Evolutionary conservation across 2,888 invertebrate species (phyloP).

Genomic region (Leptothorax acervorum): DNA sequence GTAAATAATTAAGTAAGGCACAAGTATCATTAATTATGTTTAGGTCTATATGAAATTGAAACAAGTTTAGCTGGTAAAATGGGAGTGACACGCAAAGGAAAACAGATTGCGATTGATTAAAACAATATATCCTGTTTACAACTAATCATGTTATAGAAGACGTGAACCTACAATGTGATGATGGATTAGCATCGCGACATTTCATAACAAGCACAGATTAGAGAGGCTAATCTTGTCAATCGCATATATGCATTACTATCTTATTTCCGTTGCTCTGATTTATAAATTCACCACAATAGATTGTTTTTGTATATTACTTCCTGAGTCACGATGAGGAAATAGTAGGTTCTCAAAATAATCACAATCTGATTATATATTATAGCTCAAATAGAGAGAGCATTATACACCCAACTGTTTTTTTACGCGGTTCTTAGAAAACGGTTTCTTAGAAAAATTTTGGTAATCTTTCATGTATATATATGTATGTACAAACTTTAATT

Average conservation of each 20-base stretch:
- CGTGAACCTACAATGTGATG: background rate
- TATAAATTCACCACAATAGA: slow-evolving; percentile 18
- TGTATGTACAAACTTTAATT: too few species aligned
- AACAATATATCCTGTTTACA: background rate
- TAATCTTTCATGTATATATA: too few species aligned
- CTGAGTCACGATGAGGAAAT: background rate
- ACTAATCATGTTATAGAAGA: slow-evolving; percentile 18
- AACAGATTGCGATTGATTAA: background rate
- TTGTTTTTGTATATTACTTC: background rate
- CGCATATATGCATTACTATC: slow-evolving; percentile 15
- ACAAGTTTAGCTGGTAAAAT: background rate
- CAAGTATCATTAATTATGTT: slow-evolving; percentile 24
- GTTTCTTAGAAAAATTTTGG: too few species aligned
- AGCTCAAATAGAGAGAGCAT: too few species aligned
- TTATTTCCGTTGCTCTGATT: background rate
- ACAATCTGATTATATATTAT: background rate
- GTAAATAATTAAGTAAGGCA: background rate
- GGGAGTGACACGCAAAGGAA: background rate
- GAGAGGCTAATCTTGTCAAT: slow-evolving; percentile 39
- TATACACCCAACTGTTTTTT: too few species aligned
- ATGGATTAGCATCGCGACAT: slow-evolving; percentile 21
- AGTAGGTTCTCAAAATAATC: background rate
- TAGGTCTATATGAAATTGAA: background rate
- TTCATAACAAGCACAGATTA: slow-evolving; percentile 13
- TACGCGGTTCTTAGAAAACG: too few species aligned